A percentile compares a stretch with the other conserved stretches of the same genome.
phyloP scores from a whole-genome alignment of 2,113 vertebrate genomes.

The Onychostruthus taczanowskii region DNA sequence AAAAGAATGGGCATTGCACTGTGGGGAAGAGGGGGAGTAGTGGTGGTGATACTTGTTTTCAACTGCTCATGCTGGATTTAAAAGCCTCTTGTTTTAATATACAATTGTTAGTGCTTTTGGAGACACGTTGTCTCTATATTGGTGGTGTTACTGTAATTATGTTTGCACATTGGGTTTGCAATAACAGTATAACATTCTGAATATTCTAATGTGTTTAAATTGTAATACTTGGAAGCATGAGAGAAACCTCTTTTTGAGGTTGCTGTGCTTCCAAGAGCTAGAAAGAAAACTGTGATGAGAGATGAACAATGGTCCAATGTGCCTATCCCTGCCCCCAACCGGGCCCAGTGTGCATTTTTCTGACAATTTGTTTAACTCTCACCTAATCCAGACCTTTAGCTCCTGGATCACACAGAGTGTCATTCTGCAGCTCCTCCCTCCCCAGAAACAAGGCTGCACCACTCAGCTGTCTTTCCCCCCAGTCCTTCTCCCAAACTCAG shows the following conservation, averaged over 20 bases:
- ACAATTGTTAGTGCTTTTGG: not conserved
- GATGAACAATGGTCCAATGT: not conserved
- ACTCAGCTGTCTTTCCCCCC: not conserved
- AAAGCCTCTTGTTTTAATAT: not conserved
- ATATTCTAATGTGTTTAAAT: not conserved
- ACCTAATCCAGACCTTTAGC: not conserved
- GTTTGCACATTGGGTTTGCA: not conserved
- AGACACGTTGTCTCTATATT: not conserved
- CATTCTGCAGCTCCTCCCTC: not conserved
- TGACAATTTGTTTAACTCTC: not conserved
- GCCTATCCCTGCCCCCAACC: not conserved
- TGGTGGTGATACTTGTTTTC: not conserved
- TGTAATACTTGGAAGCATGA: not conserved
- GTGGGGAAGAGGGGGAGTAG: not conserved
- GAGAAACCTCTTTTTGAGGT: not conserved
- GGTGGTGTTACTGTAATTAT: not conserved
- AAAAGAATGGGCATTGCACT: not conserved
- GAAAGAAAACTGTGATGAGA: not conserved
- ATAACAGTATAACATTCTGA: not conserved
- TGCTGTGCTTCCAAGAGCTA: not conserved
- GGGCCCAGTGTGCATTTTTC: rapidly evolving
- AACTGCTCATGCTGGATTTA: not conserved
- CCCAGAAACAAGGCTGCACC: not conserved
- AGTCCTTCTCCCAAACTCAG: not conserved
- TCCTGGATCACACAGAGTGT: not conserved